phyloP scores from a whole-genome alignment of 2,113 vertebrate genomes.

The Apus apus region DNA sequence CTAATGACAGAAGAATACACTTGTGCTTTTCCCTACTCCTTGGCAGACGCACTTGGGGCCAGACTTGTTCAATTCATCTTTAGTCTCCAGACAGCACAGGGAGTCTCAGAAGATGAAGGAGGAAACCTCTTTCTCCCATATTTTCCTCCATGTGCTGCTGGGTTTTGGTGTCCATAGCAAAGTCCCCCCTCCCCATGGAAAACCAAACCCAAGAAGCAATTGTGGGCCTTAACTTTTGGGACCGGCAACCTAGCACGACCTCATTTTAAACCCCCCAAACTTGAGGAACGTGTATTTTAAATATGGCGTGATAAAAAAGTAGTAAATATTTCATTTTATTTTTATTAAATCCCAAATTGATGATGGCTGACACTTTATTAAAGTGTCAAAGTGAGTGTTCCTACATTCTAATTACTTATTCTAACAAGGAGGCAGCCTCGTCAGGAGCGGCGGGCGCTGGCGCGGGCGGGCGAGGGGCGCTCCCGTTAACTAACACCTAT shows the following conservation, averaged over 20 bases:
- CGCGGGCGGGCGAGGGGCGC: no score
- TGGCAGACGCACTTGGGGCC: background rate
- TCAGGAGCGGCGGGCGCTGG: constrained; percentile 73
- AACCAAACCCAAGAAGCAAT: background rate
- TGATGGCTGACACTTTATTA: constrained; percentile 85
- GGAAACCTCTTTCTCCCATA: background rate
- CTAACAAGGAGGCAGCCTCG: constrained; percentile 79
- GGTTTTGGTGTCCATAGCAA: background rate
- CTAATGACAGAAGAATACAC: background rate
- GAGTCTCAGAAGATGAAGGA: background rate
- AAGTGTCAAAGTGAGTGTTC: constrained; percentile 80
- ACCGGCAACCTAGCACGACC: background rate
- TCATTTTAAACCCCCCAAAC: constrained; percentile 40
- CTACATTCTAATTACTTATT: constrained; percentile 84
- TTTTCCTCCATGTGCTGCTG: background rate
- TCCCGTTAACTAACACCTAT: constrained; percentile 94
- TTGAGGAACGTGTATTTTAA: constrained; percentile 55
- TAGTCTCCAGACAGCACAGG: background rate
- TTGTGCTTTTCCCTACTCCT: background rate
- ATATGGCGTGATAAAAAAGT: constrained; percentile 53
- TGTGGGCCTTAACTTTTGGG: background rate
- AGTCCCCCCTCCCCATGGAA: background rate
- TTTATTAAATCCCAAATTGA: constrained; percentile 80
- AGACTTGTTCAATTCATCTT: background rate
- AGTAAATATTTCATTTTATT: constrained; percentile 83